Evolutionary conservation across 2,888 invertebrate genomes (phyloP), one percentile per base, ranked within the genome.

Genomic region (Ceramica pisi): DNA sequence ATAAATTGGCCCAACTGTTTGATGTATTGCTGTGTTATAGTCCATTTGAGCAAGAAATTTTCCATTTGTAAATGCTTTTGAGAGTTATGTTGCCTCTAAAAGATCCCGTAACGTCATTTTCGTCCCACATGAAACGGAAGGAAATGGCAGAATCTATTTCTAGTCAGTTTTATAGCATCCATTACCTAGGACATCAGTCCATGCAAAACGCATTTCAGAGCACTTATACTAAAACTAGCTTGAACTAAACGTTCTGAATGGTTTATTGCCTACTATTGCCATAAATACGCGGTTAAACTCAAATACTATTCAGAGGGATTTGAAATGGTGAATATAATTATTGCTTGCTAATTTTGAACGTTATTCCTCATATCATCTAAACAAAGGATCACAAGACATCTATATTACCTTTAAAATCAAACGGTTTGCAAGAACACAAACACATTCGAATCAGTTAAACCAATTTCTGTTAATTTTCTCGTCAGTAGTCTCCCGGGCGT

Each of bases 401-500:
- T 21, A 6, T 31, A 26, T 44, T 35, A 26, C 44, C 2, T 44
- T 16, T 26, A 1, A 8, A 46, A 26, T 9, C 7, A 56, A 38
- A 74, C 19, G 14, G 0, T 55, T 48, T 9, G 12, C 12, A 46
- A 56, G 19, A 41, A 21, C 19, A n/a, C 38, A 64, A 31, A 41
- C n/a, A 41, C n/a, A 23, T 14, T 41, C 10, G 8, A 26, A 14
- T 9, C 26, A 41, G 23, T 51, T 48, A 1, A 55, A 61, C 55
- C 2, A 10, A 77, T 74, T 73, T 41, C 21, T 64, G n/a, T 41
- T 26, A 63, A 66, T 63, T 41, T 61, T 51, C 41, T 23, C 53
- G 51, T 69, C 38, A 55, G 46, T 23, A n/a, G 72, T 75, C 76
- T 77, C 63, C 41, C 51, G 50, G 31, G n/a, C 41, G 71, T 78